Base-by-base conservation (phyloP, 2,797 vertebrate genomes). In the Chromobotia macracanthus region DNA sequence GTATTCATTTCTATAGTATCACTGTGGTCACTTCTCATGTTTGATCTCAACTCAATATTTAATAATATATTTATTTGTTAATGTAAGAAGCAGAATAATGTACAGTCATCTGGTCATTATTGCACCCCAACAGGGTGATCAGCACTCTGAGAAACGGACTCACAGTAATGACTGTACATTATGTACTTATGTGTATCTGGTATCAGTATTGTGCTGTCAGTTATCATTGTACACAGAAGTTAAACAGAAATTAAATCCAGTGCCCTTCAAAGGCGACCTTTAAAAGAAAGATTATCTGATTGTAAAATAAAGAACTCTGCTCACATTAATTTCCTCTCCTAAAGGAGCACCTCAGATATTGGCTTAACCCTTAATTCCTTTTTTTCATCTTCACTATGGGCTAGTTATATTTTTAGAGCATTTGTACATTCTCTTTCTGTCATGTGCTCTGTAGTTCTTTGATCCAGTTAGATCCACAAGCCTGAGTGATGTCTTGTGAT, bases 281-380 rank as follows among this genome's bases (percentile, higher is more conserved):
- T 58, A 7, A 48, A 61, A 23, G n/a, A 61, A 61, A 35, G 18
- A 31, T 9, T 2, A 61, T 60, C 1, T 9, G 3, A 38, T 13
- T 25, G 67, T 84, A 67, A 79, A 79, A 79, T 72, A 72, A 31
- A 79, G 77, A 79, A 79, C 77, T 55, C 10, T 18, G 10, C 18
- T 55, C 15, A 28, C 9, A 72, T 64, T 72, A 21, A 79, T 86
- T 87, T 90, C 85, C 83, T 77, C 71, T 56, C 72, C 1, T 0
- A 77, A 74, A 58, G 51, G 19, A 63, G 23, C n/a, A 79, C 35
- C n/a, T 81, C 60, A 50, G 53, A 69, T 1, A 19, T 19, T 51
- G 50, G 35, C 2, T 6, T 12, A n/a, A 44, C 9, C 1, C 66
- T 19, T n/a, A n/a, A n/a, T 84, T 85, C 80, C 77, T 80, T 56